Conservation (phyloP, 2,888 invertebrate species). For the Hyposoter didymator region DNA sequence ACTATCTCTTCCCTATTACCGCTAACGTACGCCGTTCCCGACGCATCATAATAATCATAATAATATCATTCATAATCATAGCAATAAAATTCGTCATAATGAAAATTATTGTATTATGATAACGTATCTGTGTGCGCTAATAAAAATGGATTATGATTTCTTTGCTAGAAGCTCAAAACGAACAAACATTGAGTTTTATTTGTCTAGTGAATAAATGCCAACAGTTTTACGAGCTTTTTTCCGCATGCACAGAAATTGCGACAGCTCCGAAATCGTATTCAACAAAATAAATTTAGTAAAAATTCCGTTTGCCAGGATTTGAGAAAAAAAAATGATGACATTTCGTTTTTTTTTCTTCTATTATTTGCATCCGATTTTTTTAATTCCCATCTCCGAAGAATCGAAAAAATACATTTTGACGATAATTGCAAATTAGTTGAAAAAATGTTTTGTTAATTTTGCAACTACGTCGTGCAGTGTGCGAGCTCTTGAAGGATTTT, state of each 20-base stretch:
- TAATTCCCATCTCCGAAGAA: no score
- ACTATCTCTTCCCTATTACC: constrained; percentile 55
- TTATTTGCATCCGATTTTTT: no score
- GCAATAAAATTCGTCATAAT: neutral
- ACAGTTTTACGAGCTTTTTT: neutral
- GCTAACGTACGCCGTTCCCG: constrained; percentile 3
- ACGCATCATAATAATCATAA: constrained; percentile 32
- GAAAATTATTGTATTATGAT: neutral
- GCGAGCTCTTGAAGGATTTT: neutral
- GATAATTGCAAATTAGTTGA: neutral
- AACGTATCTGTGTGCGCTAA: neutral
- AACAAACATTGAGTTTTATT: neutral
- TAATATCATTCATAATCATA: constrained; percentile 21
- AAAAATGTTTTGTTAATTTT: neutral
- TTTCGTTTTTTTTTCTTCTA: no score
- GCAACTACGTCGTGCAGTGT: neutral
- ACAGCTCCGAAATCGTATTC: no score
- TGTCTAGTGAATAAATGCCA: neutral
- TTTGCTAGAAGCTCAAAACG: neutral
- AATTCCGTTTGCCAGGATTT: no score
- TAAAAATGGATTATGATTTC: neutral
- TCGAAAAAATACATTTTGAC: no score
- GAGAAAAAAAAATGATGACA: no score
- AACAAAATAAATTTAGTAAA: no score
- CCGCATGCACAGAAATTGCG: no score